phyloP scores from a whole-genome alignment of 2,797 vertebrate species.

The Holocentrus rufus region DNA sequence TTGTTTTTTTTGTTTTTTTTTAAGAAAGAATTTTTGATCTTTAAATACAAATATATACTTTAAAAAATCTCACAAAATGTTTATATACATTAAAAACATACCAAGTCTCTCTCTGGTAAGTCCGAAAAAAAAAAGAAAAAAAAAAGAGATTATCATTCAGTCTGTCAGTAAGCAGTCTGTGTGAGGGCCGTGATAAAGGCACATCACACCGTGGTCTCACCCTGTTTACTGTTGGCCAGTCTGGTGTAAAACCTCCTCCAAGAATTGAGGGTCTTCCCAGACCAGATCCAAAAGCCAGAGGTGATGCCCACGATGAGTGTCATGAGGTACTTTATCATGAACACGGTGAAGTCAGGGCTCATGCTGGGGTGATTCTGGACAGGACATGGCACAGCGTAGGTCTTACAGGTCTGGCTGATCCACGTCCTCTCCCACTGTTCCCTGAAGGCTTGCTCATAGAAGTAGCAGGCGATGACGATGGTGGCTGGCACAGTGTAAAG shows the following conservation, averaged over 20 bases:
- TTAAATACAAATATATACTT: constrained; percentile 98
- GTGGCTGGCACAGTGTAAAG: constrained; percentile 91
- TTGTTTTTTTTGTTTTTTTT: constrained; percentile 37
- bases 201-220: constrained; percentile 88
- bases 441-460: constrained; percentile 92
- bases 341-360: constrained; percentile 91
- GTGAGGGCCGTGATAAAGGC: neutral
- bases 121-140: constrained; percentile 41
- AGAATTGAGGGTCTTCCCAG: constrained; percentile 91
- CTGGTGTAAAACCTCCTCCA: constrained; percentile 91
- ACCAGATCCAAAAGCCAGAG: constrained; percentile 96
- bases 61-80: constrained; percentile 89
- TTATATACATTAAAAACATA: constrained; percentile 88
- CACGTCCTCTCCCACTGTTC: constrained; percentile 91
- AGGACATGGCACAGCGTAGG: constrained; percentile 88
- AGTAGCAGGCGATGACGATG: constrained; percentile 90
- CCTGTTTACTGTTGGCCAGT: constrained; percentile 86
- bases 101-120: constrained; percentile 45
- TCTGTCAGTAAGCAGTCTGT: constrained; percentile 57
- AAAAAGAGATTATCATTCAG: constrained; percentile 64
- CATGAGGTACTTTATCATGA: constrained; percentile 97
- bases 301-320: constrained; percentile 95
- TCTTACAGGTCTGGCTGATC: constrained; percentile 89
- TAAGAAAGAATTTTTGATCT: constrained; percentile 67
- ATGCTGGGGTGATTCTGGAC: constrained; percentile 68